Evolutionary conservation across 1,140 invertebrate species (phyloP).

Genomic region (Calephelis nemesis): DNA sequence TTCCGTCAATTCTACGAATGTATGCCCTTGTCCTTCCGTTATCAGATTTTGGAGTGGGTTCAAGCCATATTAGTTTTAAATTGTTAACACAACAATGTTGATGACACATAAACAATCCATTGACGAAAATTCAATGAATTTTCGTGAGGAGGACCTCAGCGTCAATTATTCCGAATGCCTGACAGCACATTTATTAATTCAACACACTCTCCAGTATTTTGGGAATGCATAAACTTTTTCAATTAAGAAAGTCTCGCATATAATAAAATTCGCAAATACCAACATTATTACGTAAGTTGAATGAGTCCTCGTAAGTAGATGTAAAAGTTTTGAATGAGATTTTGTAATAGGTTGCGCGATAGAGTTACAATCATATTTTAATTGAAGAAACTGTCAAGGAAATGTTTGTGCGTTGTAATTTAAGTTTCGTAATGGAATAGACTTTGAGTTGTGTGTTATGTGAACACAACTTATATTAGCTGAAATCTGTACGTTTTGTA

Average conservation of each 20-base stretch:
- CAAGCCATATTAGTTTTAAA: neutral
- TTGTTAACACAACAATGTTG: neutral
- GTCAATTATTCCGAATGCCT: constrained; percentile 16
- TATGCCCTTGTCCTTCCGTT: no score
- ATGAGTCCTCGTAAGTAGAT: neutral
- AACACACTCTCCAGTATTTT: constrained; percentile 7
- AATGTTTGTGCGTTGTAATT: neutral
- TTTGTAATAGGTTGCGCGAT: neutral
- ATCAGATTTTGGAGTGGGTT: no score
- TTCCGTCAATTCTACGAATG: no score
- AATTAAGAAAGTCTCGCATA: constrained; percentile 12
- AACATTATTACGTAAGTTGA: constrained; percentile 11
- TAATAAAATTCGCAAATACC: constrained; percentile 16
- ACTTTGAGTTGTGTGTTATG: neutral
- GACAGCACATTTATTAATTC: constrained; percentile 18
- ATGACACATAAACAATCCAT: neutral
- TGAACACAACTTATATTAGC: no score
- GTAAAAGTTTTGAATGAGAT: constrained; percentile 5
- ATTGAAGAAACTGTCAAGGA: neutral
- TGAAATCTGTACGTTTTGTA: no score
- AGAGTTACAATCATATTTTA: constrained; percentile 6
- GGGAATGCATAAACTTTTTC: constrained; percentile 19
- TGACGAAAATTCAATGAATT: constrained; percentile 8
- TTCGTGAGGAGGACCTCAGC: no score
- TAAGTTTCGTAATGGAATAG: neutral